Percentiles rank a stretch among this genome's conserved stretches.
Evolutionary conservation across 2,888 invertebrate species (phyloP).

Genomic region (Sussaba pulchella): DNA sequence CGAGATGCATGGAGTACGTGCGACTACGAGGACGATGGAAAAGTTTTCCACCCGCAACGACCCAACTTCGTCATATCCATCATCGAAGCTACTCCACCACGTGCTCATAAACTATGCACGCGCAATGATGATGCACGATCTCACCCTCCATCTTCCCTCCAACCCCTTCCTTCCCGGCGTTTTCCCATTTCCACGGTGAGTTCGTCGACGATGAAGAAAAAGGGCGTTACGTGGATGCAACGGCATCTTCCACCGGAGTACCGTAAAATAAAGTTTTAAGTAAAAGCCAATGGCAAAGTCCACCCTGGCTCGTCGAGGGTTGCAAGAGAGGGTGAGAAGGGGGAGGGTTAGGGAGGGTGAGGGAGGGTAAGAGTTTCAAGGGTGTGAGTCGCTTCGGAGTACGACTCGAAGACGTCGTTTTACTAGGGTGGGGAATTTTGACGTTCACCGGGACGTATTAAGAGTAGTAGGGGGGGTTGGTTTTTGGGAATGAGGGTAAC

Average conservation of each 20-base stretch:
- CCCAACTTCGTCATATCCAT: conserved; percentile 55
- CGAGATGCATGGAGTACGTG: too few relatives aligned
- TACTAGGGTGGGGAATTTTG: background rate
- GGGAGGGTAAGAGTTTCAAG: background rate
- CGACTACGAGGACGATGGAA: too few relatives aligned
- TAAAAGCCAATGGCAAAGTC: conserved; percentile 55
- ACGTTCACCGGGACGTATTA: too few relatives aligned
- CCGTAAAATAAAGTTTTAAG: conserved; percentile 48
- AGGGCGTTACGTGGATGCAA: conserved; percentile 28
- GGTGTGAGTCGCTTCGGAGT: conserved; percentile 13
- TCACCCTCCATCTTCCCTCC: background rate
- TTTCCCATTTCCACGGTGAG: background rate
- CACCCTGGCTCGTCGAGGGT: too few relatives aligned
- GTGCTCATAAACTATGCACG: conserved; percentile 63
- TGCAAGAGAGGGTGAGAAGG: background rate
- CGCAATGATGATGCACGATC: conserved; percentile 57
- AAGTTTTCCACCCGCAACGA: background rate
- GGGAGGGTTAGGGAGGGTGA: background rate
- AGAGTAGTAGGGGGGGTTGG: conserved; percentile 29
- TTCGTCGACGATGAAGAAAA: conserved; percentile 38
- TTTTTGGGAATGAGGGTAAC: conserved; percentile 50
- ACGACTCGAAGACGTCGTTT: conserved; percentile 32
- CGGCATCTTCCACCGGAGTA: conserved; percentile 18
- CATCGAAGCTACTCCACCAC: conserved; percentile 36
- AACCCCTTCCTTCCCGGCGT: too few relatives aligned